Base-by-base conservation (phyloP, 2,113 vertebrate species). In the Siniperca chuatsi region DNA sequence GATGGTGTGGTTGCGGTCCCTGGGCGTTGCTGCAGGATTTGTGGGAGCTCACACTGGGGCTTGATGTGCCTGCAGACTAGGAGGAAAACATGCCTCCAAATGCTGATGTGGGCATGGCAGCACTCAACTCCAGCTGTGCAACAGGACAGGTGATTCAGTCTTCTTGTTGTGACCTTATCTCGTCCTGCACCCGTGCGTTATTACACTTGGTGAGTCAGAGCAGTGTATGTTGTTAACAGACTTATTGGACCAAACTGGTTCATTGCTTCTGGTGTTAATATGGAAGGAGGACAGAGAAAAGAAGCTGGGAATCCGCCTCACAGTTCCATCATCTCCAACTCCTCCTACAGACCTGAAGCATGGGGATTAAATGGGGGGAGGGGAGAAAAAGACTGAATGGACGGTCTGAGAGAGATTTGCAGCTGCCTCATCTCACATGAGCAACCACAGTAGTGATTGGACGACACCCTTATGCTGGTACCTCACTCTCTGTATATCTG, bases 21-120 rank as follows among this genome's bases (percentile, higher is more conserved):
- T 91, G 92, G 93, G 93, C 92, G 92, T 95, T 94, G 93, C 93
- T 95, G 94, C 93, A 85, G 90, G 91, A 91, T 94, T 90, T 92
- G 89, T 81, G 82, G 65, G 65, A 86, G 79, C 6, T 16, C 84
- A 91, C 73, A 18, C 67, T 79, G 78, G 81, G 79, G 84, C 73
- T 90, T 74, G 80, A 79, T 84, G 68, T 79, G 87, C 75, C 83
- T 87, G 88, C 83, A 90, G 79, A 79, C 70, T 44, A 18, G 61
- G 57, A 72, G 55, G 54, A 81, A 89, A 79, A 62, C 67, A 83
- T 81, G 62, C 57, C 64, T 75, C 48, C 50, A 57, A 57, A 84
- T 83, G 62, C 76, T 79, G 84, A 79, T 79, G 81, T 89, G 84
- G 86, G 76, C 66, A 87, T 75, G 84, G 79, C 82, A 81, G 74